These are phyloP conservation scores for Pristionchus maxplancki DNA, from an alignment of 2,888 invertebrate genomes.

Conservation along the genomic window DNA sequence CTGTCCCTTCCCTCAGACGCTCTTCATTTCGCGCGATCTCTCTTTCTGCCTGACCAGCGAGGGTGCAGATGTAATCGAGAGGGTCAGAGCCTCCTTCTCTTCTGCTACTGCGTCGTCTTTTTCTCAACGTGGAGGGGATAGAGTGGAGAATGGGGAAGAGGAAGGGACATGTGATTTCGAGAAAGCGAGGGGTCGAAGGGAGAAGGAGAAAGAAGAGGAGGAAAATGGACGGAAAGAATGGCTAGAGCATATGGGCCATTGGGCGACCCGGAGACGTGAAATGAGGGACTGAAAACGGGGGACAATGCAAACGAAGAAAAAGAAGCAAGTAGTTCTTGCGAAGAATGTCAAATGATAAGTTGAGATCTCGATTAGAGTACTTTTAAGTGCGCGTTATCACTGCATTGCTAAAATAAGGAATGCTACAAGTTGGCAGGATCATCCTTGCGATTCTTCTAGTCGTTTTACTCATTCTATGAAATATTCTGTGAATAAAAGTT, in stretches of 20 bases:
- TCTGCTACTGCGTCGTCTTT: not conserved
- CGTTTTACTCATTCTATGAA: too few relatives aligned
- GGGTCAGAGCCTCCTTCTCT: not conserved
- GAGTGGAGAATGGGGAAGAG: constrained; percentile 21
- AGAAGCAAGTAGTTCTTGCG: too few relatives aligned
- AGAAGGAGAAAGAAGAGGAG: too few relatives aligned
- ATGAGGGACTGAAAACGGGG: not conserved
- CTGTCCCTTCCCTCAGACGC: not conserved
- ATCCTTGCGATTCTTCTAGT: too few relatives aligned
- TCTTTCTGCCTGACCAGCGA: not conserved
- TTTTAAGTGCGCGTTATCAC: not conserved
- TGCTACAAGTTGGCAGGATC: too few relatives aligned
- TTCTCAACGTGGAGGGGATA: constrained; percentile 32
- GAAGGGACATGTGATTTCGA: constrained; percentile 34
- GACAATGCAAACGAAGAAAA: not conserved
- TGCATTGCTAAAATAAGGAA: not conserved
- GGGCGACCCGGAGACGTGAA: not conserved
- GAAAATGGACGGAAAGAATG: not conserved
- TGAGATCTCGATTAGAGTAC: too few relatives aligned
- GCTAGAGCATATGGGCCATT: not conserved
- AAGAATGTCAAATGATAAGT: too few relatives aligned
- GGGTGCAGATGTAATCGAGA: not conserved
- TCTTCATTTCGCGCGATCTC: not conserved
- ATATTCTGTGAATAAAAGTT: not conserved
- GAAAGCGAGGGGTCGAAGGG: not conserved